A percentile compares a stretch with the other conserved stretches of the same genome.
These are phyloP conservation scores for Hypomecis punctinalis DNA, from an alignment of 2,888 invertebrate genomes.

Conservation along the genomic window DNA sequence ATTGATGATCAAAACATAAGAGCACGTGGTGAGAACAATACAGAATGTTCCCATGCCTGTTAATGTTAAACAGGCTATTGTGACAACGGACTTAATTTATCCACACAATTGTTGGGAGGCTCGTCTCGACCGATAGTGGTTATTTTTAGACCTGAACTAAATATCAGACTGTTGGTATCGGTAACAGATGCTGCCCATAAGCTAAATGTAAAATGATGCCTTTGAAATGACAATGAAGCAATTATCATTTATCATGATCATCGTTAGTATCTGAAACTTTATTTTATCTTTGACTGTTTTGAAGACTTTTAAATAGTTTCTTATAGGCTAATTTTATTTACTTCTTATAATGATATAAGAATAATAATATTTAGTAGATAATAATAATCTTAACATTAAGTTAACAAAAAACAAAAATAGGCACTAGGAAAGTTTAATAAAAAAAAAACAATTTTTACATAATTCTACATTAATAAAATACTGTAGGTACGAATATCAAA, in stretches of 20 bases:
- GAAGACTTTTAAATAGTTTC: too few species aligned
- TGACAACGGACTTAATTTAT: conserved; percentile 33
- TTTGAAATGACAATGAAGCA: background rate
- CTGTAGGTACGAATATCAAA: too few species aligned
- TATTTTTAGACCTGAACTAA: conserved; percentile 42
- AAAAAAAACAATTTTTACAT: too few species aligned
- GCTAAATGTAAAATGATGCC: background rate
- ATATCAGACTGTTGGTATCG: conserved; percentile 13
- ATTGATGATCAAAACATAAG: conserved; percentile 20
- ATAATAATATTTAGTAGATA: too few species aligned
- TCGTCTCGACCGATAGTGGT: conserved; percentile 21
- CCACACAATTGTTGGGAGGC: conserved; percentile 25
- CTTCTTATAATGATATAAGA: too few species aligned
- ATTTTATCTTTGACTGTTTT: too few species aligned
- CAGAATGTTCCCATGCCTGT: conserved; percentile 13
- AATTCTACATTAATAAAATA: too few species aligned
- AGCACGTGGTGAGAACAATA: conserved; percentile 23
- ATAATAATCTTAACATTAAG: too few species aligned
- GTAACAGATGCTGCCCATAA: conserved; percentile 1
- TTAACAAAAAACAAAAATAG: too few species aligned
- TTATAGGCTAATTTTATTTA: too few species aligned
- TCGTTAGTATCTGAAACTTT: background rate
- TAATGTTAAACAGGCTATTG: conserved; percentile 22
- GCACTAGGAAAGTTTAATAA: too few species aligned
- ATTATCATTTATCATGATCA: background rate